Evolutionary conservation across 2,113 vertebrate genomes (phyloP).

Genomic region (Solenodon paradoxus): DNA sequence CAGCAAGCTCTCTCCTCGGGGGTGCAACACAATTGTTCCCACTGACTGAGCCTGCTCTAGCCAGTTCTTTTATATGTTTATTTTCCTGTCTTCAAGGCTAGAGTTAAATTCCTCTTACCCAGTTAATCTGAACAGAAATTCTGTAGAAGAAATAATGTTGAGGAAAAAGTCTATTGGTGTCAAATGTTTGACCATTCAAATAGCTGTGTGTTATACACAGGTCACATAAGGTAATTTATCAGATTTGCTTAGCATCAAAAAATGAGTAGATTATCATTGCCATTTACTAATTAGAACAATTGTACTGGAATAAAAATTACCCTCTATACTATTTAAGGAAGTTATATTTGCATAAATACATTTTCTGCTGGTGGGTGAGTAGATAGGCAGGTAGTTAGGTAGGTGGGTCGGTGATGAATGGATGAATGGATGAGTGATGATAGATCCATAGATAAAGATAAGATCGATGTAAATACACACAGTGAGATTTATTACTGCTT

Average conservation of each 20-base stretch:
- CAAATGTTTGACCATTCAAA: background rate
- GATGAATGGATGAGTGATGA: too few species aligned
- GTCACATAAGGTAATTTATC: background rate
- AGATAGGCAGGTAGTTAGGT: background rate
- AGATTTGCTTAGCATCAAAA: background rate
- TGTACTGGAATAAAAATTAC: background rate
- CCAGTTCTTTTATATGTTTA: background rate
- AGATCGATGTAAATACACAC: background rate
- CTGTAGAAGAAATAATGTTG: background rate
- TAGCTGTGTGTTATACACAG: background rate
- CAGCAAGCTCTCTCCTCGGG: background rate
- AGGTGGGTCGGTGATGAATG: too few species aligned
- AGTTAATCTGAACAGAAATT: background rate
- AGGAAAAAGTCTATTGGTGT: background rate
- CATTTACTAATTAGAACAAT: background rate
- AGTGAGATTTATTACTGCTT: background rate
- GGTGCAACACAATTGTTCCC: too few species aligned
- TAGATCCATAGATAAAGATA: too few species aligned
- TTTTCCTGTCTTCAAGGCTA: background rate
- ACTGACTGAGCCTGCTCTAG: background rate
- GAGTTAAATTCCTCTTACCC: background rate
- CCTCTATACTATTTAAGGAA: background rate
- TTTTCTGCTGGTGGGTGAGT: background rate
- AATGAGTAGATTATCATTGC: background rate
- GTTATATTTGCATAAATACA: background rate